A percentile compares a stretch with the other conserved stretches of the same genome.
Conservation (phyloP, 2,797 vertebrate genomes). For the Alouatta caraya region DNA sequence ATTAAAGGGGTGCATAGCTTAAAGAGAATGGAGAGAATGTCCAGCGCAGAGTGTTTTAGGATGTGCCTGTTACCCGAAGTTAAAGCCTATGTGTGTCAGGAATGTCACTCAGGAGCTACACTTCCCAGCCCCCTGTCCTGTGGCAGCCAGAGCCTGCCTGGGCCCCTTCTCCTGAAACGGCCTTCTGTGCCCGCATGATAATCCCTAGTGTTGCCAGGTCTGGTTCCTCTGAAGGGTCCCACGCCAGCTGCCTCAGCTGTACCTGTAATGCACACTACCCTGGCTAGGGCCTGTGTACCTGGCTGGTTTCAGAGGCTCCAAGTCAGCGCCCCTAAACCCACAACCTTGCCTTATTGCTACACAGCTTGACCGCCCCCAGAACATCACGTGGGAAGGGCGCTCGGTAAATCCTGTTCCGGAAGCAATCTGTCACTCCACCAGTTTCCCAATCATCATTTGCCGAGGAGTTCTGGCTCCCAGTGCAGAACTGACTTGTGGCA, state of each 20-base stretch:
- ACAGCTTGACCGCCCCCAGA: constrained; percentile 51
- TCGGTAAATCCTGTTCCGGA: constrained; percentile 54
- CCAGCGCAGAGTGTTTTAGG: background rate
- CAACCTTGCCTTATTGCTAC: background rate
- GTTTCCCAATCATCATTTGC: background rate
- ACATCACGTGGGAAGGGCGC: background rate
- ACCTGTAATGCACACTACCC: background rate
- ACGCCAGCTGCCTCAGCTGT: fast-evolving
- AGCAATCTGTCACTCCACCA: constrained; percentile 53
- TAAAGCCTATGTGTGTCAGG: background rate
- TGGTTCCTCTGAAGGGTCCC: background rate
- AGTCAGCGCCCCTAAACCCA: background rate
- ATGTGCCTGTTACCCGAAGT: background rate
- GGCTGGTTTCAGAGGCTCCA: background rate
- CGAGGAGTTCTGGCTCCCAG: background rate
- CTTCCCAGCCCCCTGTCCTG: background rate
- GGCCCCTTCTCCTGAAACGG: background rate
- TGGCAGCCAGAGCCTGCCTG: background rate
- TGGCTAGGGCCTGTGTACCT: background rate
- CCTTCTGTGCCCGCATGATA: background rate
- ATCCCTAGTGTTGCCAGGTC: background rate
- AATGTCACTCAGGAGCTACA: too few species aligned
- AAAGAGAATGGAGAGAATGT: background rate
- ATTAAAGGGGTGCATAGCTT: background rate
- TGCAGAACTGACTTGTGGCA: background rate